Conservation (phyloP, 2,888 invertebrate genomes). For the Callyntrura sp. region DNA sequence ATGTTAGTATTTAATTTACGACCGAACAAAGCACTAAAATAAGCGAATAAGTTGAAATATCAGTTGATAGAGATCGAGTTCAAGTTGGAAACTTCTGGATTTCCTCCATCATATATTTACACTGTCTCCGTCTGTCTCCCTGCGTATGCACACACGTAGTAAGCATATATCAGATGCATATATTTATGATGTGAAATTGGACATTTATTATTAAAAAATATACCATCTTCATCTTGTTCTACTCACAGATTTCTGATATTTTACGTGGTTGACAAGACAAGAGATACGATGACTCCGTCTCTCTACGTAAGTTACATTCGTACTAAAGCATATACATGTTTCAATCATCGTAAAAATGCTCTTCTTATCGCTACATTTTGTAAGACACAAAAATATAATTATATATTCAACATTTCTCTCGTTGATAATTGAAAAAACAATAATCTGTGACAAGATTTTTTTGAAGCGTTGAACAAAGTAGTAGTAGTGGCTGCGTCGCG, state of each 20-base stretch:
- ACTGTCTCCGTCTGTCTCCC: neutral
- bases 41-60: conserved; percentile 38
- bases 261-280: conserved; percentile 21
- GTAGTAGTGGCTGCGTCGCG: neutral
- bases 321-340: neutral
- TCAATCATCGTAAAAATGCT: neutral
- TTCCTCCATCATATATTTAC: conserved; percentile 56
- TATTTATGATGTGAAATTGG: neutral
- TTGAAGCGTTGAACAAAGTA: neutral
- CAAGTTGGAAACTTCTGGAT: conserved; percentile 69
- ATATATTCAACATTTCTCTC: neutral
- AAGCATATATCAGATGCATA: too few species aligned
- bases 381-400: conserved; percentile 24
- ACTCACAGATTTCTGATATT: neutral
- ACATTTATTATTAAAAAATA: conserved; percentile 1
- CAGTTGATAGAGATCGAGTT: conserved; percentile 60
- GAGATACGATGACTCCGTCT: neutral
- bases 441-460: neutral
- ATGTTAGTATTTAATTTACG: neutral
- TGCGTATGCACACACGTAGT: neutral
- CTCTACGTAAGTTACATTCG: neutral
- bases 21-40: conserved; percentile 23
- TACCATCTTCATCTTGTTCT: neutral
- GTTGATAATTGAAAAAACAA: too few species aligned
- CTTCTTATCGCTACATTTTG: conserved; percentile 2